Base-by-base conservation (phyloP, 1,140 invertebrate species). In the Odontomachus brunneus region DNA sequence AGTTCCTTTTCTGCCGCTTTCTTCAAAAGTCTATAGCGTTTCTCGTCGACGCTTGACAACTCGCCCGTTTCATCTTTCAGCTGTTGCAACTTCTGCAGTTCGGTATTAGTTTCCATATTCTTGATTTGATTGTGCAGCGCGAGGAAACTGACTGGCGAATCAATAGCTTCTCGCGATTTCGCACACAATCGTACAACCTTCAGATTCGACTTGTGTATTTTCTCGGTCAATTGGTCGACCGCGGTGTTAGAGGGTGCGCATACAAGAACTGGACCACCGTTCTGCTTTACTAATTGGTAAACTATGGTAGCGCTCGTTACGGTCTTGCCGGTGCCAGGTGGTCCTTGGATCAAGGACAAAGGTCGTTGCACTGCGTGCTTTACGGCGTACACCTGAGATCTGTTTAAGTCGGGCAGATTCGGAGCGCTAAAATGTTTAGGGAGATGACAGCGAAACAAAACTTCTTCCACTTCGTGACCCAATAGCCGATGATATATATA, bases 291-390 rank as follows among this genome's bases (percentile, higher is more conserved):
- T 48, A 99, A 94, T 93, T 99, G 99, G 92, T 99, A 99, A 0
- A 99, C 99, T 89, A 99, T 99, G 0, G 99, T 99, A 0, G 99
- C 99, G 9, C 99, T 99, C 1, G 99, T 99, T 0, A 99, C 99
- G 0, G 99, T 99, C 94, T 99, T 99, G 1, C 99, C 99, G 0
- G 99, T 99, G 38, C 98, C 98, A 3, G 98, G 98, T 0, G 97
- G 97, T 0, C 97, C 98, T 95, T 99, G 99, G 90, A 99, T 99
- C 0, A 99, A 93, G 24, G 98, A 99, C 7, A 99, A 93, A 0
- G 99, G 99, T n/a, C 99, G 95, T 92, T 99, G 99, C 0, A 99
- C 95, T 0, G 99, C 99, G 92, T 99, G 99, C 92, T 99, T 99
- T 0, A 99, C 99, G n/a, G 99, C 99, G 94, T 99, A 99, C 0